Evolutionary conservation across 2,888 invertebrate genomes (phyloP).

Genomic region (Machimus atricapillus): DNA sequence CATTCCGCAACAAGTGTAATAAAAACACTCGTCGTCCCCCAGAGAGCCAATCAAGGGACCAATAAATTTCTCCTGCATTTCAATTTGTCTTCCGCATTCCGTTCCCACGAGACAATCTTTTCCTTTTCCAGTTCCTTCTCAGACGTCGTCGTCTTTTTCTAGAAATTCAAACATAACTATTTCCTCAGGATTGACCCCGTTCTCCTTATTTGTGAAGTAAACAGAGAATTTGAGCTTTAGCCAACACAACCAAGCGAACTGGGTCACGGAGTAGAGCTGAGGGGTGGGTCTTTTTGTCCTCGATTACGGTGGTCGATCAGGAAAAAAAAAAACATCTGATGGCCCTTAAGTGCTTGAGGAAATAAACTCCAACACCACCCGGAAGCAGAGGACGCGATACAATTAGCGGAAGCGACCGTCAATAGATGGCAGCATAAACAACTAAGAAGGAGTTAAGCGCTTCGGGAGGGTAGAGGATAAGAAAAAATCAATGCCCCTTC

Average conservation of each 20-base stretch:
- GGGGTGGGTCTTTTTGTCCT: background rate
- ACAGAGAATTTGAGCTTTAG: conserved; percentile 4
- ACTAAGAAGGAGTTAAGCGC: background rate
- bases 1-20: background rate
- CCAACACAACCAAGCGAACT: background rate
- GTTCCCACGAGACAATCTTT: background rate
- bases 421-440: background rate
- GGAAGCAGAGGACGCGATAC: background rate
- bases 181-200: conserved; percentile 7
- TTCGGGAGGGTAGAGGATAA: background rate
- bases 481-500: background rate
- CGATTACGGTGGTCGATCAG: background rate
- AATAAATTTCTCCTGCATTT: background rate
- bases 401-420: background rate
- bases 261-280: background rate
- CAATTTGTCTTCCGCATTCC: background rate
- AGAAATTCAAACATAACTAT: background rate
- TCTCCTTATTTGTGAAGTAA: conserved; percentile 14
- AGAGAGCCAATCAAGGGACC: background rate
- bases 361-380: background rate
- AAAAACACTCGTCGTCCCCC: background rate
- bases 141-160: background rate
- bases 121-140: background rate
- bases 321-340: background rate
- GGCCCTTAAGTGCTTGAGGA: background rate